Evolutionary conservation across 2,888 invertebrate genomes (phyloP).

Genomic region (Morpho deidamia): DNA sequence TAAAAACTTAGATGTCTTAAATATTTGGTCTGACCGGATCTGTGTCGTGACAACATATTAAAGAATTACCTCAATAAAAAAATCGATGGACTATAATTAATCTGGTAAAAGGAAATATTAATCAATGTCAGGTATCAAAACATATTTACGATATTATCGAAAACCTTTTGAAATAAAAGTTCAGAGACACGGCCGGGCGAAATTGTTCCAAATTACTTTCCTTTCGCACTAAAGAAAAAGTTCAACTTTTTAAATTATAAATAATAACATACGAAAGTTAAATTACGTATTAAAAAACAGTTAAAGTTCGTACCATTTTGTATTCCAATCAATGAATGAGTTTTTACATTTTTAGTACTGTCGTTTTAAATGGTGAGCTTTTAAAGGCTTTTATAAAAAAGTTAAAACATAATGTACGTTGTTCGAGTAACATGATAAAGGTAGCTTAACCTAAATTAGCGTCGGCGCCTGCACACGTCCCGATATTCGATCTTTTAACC

Average conservation of each 20-base stretch:
- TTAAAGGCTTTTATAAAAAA: conserved; percentile 6
- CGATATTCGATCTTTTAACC: conserved; percentile 21
- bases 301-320: not conserved
- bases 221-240: not conserved
- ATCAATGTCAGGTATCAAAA: not conserved
- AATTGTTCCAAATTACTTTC: conserved; percentile 2
- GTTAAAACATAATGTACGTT: conserved; percentile 1
- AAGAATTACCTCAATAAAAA: too few species aligned
- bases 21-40: too few species aligned
- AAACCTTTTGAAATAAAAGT: not conserved
- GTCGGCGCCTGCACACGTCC: conserved; percentile 18
- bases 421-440: conserved; percentile 19
- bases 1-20: too few species aligned
- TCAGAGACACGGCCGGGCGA: not conserved
- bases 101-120: not conserved
- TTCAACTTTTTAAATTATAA: conserved; percentile 6
- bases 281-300: not conserved
- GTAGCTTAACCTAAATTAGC: conserved; percentile 22
- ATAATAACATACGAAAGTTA: conserved; percentile 2
- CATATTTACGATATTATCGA: not conserved
- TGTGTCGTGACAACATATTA: too few species aligned
- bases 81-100: too few species aligned
- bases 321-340: conserved; percentile 7
- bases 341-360: conserved; percentile 5
- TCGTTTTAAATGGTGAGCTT: not conserved